These are phyloP conservation scores for Aramus guarauna DNA, from an alignment of 2,113 vertebrate species.

Conservation along the genomic window DNA sequence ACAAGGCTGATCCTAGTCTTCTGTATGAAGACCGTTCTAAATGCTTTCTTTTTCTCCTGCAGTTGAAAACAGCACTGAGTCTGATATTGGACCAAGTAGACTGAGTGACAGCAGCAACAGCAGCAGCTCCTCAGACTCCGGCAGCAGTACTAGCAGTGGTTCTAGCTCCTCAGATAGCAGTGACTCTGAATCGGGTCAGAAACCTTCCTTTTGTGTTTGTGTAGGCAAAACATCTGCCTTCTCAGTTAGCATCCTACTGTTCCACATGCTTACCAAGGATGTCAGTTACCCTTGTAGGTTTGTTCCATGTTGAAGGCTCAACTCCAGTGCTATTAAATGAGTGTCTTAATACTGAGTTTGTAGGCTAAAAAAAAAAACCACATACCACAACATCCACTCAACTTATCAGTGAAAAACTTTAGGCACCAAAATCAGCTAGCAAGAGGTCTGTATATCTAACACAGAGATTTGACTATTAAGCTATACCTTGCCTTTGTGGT, in stretches of 20 bases:
- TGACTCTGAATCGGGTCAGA: slow-evolving; percentile 87
- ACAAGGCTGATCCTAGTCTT: background rate
- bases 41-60: background rate
- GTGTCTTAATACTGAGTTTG: background rate
- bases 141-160: slow-evolving; percentile 68
- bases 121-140: slow-evolving; percentile 44
- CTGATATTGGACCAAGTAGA: slow-evolving; percentile 31
- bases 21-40: background rate
- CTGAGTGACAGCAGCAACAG: slow-evolving; percentile 78
- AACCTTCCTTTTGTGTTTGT: background rate
- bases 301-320: background rate
- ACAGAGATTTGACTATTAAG: no score
- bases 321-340: background rate
- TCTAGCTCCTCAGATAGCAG: slow-evolving; percentile 81
- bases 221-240: background rate
- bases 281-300: background rate
- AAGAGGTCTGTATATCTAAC: background rate
- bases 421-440: background rate
- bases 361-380: background rate
- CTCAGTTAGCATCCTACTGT: background rate
- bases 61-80: slow-evolving; percentile 52
- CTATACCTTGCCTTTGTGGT: background rate
- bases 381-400: background rate
- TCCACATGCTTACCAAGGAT: background rate
- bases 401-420: background rate